Evolutionary conservation across 1,140 invertebrate species (phyloP).

Genomic region (Eufriesea mexicana): DNA sequence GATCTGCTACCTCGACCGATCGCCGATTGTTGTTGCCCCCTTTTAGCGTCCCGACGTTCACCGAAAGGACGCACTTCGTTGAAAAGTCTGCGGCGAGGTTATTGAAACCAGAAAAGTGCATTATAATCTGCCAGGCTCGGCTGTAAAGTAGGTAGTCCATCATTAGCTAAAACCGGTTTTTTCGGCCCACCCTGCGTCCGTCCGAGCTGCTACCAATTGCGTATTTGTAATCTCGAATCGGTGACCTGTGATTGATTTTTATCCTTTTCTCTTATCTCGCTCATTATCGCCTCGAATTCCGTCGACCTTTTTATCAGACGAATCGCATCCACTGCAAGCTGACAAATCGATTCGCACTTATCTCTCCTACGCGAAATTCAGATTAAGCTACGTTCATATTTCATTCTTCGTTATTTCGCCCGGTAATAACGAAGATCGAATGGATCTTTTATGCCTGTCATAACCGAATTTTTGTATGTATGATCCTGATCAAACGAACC

Average conservation of each 20-base stretch:
- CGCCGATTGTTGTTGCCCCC: background rate
- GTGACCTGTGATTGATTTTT: slow-evolving; percentile 39
- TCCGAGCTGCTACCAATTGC: slow-evolving; percentile 55
- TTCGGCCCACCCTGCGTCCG: slow-evolving; percentile 64
- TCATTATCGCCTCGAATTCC: background rate
- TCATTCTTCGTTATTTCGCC: too few relatives aligned
- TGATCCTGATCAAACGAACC: too few relatives aligned
- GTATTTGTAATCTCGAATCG: slow-evolving; percentile 49
- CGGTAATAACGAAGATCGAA: too few relatives aligned
- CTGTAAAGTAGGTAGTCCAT: slow-evolving; percentile 64
- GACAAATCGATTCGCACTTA: background rate
- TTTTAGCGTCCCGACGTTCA: too few relatives aligned
- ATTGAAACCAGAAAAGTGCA: slow-evolving; percentile 62
- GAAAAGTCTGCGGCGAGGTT: slow-evolving; percentile 37
- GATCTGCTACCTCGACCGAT: background rate
- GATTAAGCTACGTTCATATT: too few relatives aligned
- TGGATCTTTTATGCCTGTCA: too few relatives aligned
- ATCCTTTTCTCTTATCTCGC: slow-evolving; percentile 8
- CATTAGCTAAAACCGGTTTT: slow-evolving; percentile 71
- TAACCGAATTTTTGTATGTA: too few relatives aligned
- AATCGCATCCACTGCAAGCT: background rate
- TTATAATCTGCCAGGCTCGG: slow-evolving; percentile 53
- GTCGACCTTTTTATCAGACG: background rate
- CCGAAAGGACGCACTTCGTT: background rate
- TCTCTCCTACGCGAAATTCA: too few relatives aligned